Base-by-base conservation (phyloP, 2,888 invertebrate genomes). In the Mechanitis mazaeus region DNA sequence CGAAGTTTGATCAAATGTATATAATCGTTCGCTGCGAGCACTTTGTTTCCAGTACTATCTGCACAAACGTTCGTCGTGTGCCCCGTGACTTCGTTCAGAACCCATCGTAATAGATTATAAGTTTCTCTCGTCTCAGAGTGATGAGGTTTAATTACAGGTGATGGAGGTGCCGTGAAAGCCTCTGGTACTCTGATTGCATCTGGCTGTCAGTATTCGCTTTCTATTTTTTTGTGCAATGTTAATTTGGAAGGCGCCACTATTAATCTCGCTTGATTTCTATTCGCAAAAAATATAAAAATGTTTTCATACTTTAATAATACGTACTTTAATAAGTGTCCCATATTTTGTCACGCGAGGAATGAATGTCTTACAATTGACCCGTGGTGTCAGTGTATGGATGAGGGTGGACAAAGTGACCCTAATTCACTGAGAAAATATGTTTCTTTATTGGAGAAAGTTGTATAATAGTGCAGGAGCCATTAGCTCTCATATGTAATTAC, bases 81-180 rank as follows among this genome's bases (percentile, higher is more conserved):
- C 20, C 20, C 20, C 20, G 20, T 20, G 20, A 20, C 20, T 20
- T 20, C 20, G 20, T 20, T 20, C 20, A 20, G 20, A 20, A 20
- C 20, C 20, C 20, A 20, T 20, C 9, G 42, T 42, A 42, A 2
- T 9, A 42, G 42, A 9, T 11, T 9, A 42, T 42, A 11, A 42
- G 42, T 42, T 42, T 42, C 42, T 42, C 42, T 42, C 42, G 9
- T 7, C 3, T 42, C 42, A 11, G 11, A 38, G 38, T 42, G 42
- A 9, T 58, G 28, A 58, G 47, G 50, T 50, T 47, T 58, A 61
- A 35, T 50, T 55, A 50, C 50, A 45, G 3, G 50, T 33, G 42
- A 58, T 33, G 57, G 38, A 46, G 3, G 38, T 50, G 47, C 58
- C 55, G 58, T 58, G 61, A 61, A 61, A 58, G 55, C 20, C 33